Evolutionary conservation across 2,888 invertebrate species (phyloP), one percentile per base, ranked within the genome.

Genomic region (Spicauda simplicius): DNA sequence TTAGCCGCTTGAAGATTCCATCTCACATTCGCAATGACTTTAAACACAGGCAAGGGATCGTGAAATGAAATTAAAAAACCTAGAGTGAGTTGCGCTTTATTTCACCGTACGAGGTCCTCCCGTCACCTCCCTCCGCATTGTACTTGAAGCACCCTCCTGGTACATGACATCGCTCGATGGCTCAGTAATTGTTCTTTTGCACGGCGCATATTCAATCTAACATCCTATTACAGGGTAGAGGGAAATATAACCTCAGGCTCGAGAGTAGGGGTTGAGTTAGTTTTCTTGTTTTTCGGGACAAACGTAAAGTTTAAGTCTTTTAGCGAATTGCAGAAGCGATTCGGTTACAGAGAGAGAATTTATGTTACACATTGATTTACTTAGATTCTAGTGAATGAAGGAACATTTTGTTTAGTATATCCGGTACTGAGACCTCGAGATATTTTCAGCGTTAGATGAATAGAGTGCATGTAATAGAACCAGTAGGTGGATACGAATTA

Each of bases 191-290:
- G 48, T 48, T 48, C 48, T 48, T 48, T 48, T 48, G 48, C 48
- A 48, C n/a, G 48, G 48, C n/a, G 48, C 48, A 48, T 48, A 48
- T 48, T 48, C 48, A 48, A 48, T 48, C 6, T 19, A 37, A 52
- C 52, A 11, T 19, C 11, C 48, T 48, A 48, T 48, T 48, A 48
- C 48, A 5, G 6, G 8, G 33, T 5, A 33, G 33, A 10, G 48
- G 48, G 48, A 16, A 48, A 16, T 16, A 56, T 10, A 56, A 18
- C 37, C 4, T 56, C 56, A 61, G 25, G 25, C n/a, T 48, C 48
- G 11, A 18, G 5, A 37, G 16, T 12, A 12, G 37, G 37, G 37
- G 37, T 12, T 37, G 37, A 12, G 2, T 33, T 8, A 33, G 4
- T 33, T 8, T 37, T 37, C 12, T 37, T 0, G 37, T 37, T 12